A percentile compares a stretch with the other conserved stretches of the same genome.
Conservation (phyloP, 1,140 invertebrate species). For the Neodiprion pinetum region DNA sequence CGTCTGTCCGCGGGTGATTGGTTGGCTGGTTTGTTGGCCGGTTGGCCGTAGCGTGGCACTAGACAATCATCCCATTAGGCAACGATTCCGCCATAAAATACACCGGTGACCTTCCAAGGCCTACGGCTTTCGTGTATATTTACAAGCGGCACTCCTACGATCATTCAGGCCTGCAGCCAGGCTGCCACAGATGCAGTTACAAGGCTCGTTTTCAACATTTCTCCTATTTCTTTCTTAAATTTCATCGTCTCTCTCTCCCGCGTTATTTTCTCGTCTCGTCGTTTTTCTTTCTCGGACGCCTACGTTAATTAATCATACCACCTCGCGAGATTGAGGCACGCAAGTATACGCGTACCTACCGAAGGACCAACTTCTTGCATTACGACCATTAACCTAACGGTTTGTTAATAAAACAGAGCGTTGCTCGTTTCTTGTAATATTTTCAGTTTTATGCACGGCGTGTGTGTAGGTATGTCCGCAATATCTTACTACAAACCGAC, state of each 20-base stretch:
- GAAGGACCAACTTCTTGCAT: neutral
- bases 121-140: neutral
- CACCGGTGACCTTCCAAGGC: neutral
- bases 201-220: neutral
- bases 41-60: neutral
- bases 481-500: no score
- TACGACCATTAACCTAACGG: neutral
- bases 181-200: neutral
- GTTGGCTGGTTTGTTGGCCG: neutral
- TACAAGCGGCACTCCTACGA: neutral
- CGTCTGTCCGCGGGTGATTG: neutral
- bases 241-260: slow-evolving; percentile 5
- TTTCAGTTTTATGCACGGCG: neutral
- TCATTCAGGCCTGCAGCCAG: neutral
- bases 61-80: slow-evolving; percentile 3
- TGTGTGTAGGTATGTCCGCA: no score
- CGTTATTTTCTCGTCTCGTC: no score
- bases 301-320: no score
- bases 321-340: no score
- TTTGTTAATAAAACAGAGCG: neutral
- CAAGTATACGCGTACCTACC: no score
- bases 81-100: slow-evolving; percentile 4
- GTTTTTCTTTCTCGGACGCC: no score
- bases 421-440: neutral
- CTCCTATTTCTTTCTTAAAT: neutral